These are phyloP conservation scores for Nemoura dubitans DNA, from an alignment of 2,888 invertebrate species.

Conservation along the genomic window DNA sequence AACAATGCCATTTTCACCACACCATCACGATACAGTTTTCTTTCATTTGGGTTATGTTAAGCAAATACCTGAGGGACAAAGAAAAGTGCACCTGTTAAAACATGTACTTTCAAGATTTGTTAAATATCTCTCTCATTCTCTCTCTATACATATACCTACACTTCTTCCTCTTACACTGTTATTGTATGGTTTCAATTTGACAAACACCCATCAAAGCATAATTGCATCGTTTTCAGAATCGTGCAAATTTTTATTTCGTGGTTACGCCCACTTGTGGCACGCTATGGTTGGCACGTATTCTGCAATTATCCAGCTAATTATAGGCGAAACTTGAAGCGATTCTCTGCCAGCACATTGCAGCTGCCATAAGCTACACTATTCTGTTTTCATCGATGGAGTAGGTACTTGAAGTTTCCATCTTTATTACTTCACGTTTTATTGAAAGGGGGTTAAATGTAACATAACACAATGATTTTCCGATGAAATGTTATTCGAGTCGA, in stretches of 20 bases:
- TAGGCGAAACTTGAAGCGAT: not conserved
- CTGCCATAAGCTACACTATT: not conserved
- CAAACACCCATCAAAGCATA: not conserved
- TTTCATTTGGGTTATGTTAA: too few relatives aligned
- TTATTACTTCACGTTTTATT: not conserved
- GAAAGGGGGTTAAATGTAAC: not conserved
- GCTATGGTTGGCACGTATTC: not conserved
- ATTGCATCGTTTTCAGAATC: constrained; percentile 12
- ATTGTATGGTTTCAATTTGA: not conserved
- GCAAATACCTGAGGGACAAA: not conserved
- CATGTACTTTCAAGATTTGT: not conserved
- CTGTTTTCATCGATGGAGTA: not conserved
- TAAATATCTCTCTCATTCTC: not conserved
- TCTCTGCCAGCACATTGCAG: not conserved
- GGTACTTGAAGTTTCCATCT: not conserved
- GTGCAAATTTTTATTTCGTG: not conserved
- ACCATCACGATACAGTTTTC: not conserved
- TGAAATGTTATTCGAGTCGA: too few relatives aligned
- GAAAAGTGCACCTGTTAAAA: not conserved
- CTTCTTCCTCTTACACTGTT: too few relatives aligned
- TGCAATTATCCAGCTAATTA: not conserved
- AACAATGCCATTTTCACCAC: not conserved
- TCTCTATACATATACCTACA: too few relatives aligned
- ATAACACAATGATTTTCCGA: too few relatives aligned
- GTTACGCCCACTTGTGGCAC: not conserved